Evolutionary conservation across 2,888 invertebrate genomes (phyloP).

Genomic region (Galeruca laticollis): DNA sequence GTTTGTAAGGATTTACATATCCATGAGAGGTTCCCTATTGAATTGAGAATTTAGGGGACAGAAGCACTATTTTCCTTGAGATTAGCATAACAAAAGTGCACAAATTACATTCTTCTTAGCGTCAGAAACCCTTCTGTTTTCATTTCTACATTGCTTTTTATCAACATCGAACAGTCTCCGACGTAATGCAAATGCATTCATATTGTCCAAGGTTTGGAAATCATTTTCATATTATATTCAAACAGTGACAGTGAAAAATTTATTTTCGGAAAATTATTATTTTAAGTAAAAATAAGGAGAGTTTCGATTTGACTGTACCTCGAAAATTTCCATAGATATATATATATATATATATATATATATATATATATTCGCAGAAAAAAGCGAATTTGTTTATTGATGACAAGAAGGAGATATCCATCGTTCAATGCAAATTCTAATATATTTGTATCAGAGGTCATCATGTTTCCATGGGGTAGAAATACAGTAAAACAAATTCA

Average conservation of each 20-base stretch:
- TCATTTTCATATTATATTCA: background rate
- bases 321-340: too few relatives aligned
- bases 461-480: too few relatives aligned
- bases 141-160: constrained; percentile 24
- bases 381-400: too few relatives aligned
- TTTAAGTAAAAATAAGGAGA: too few relatives aligned
- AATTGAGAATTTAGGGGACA: constrained; percentile 11
- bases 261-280: too few relatives aligned
- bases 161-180: constrained; percentile 26
- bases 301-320: too few relatives aligned
- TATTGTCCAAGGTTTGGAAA: constrained; percentile 1
- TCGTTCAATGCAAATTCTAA: too few relatives aligned
- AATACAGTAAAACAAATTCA: too few relatives aligned
- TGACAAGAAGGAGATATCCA: too few relatives aligned
- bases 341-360: too few relatives aligned
- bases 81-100: constrained; percentile 39
- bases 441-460: too few relatives aligned
- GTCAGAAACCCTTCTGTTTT: constrained; percentile 27
- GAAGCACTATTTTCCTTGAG: constrained; percentile 25
- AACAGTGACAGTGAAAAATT: background rate
- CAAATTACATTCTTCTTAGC: constrained; percentile 37
- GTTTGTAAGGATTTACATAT: constrained; percentile 36
- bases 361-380: too few relatives aligned
- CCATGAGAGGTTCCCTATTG: constrained; percentile 26
- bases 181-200: constrained; percentile 24